These are phyloP conservation scores for Colostygia pectinataria DNA, from an alignment of 2,888 invertebrate species.

Conservation along the genomic window DNA sequence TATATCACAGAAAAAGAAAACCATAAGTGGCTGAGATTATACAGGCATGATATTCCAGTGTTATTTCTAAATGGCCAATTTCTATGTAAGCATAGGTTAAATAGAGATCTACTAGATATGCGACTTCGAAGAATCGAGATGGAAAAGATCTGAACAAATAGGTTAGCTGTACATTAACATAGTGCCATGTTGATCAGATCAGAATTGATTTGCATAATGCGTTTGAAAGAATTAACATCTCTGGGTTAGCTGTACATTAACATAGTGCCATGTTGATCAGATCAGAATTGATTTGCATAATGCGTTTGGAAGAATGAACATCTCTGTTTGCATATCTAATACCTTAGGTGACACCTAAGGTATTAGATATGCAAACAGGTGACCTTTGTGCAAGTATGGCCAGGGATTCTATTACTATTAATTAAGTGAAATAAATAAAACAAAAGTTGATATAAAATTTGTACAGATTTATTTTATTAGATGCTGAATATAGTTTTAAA, in stretches of 20 bases:
- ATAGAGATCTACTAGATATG: slow-evolving; percentile 81
- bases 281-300: not conserved
- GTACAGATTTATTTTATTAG: slow-evolving; percentile 60
- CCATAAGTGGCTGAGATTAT: slow-evolving; percentile 87
- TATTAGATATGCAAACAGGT: not conserved
- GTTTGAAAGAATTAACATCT: not conserved
- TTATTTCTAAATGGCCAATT: slow-evolving; percentile 92
- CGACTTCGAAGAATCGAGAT: slow-evolving; percentile 68
- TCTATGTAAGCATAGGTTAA: slow-evolving; percentile 89
- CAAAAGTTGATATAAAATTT: slow-evolving; percentile 51
- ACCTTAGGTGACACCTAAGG: not conserved
- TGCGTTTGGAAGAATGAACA: not conserved
- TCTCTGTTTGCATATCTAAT: not conserved
- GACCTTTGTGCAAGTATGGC: too few relatives aligned
- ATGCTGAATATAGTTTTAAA: slow-evolving; percentile 55
- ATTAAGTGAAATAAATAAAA: slow-evolving; percentile 43
- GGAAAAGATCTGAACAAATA: slow-evolving; percentile 21
- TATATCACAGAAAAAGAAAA: slow-evolving; percentile 90
- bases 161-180: too few relatives aligned
- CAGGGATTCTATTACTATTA: too few relatives aligned
- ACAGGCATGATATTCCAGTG: slow-evolving; percentile 94
- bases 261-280: not conserved
- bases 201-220: not conserved
- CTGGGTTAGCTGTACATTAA: too few relatives aligned
- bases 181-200: not conserved